A percentile compares a stretch with the other conserved stretches of the same genome.
Conservation (phyloP, 2,113 vertebrate species). For the Oreotragus oreotragus region DNA sequence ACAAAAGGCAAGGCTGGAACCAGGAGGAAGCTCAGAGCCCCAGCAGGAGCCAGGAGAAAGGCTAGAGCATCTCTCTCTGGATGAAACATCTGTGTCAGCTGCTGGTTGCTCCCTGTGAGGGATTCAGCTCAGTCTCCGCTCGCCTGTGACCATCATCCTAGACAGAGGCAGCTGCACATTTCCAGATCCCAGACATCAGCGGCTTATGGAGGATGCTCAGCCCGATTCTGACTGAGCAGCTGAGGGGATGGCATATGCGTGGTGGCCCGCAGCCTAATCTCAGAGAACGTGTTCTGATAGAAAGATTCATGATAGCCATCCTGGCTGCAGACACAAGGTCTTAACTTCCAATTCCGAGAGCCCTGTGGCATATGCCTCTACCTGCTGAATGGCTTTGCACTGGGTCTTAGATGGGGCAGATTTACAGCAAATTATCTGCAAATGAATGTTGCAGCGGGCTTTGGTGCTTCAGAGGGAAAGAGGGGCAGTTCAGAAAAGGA, state of each 20-base stretch:
- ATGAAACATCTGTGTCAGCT: background rate
- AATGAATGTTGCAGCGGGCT: background rate
- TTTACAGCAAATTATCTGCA: background rate
- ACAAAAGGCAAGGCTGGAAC: background rate
- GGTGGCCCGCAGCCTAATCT: background rate
- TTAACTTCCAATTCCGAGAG: background rate
- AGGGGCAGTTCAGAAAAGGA: background rate
- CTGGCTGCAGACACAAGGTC: background rate
- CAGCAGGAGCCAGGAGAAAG: background rate
- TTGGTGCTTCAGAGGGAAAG: background rate
- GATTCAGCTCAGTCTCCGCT: background rate
- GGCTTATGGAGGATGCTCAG: background rate
- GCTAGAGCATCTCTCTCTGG: rapidly evolving
- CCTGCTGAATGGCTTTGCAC: background rate
- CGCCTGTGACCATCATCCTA: background rate
- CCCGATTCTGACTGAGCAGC: background rate
- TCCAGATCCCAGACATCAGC: background rate
- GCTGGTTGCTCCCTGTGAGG: background rate
- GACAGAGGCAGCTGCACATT: background rate
- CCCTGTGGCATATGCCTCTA: rapidly evolving
- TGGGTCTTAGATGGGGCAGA: background rate
- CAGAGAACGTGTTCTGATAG: background rate
- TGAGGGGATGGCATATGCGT: background rate
- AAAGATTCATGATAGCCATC: slow-evolving; percentile 30
- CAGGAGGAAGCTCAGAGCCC: background rate